Evolutionary conservation across 1,140 invertebrate genomes (phyloP), one percentile per base, ranked within the genome.

Genomic region (Papilio helenus): DNA sequence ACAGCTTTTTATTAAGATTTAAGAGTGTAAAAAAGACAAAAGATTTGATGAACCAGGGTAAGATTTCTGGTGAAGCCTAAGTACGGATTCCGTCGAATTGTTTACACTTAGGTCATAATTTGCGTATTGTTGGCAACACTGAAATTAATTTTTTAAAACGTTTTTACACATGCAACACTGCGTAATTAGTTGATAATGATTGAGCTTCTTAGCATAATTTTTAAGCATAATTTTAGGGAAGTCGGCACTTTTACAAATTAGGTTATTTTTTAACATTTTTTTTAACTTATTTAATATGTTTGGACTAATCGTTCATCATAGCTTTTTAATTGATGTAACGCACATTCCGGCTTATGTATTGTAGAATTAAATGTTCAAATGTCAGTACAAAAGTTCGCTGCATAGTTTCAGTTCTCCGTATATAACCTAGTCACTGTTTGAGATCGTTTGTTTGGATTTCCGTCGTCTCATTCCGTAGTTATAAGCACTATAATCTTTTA

Each of bases 391-490:
- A 76, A 26, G 55, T 76, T 81, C 76, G 20, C 34, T 39, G 34
- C 79, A 55, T 81, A 29, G 86, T 82, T 73, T 82, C 87, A 88
- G 76, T 82, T 86, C 55, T 84, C 61, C 61, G 61, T 34, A 89
- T 84, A 83, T 90, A 92, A 87, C 88, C 92, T 93, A 93, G 92
- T 93, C 92, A 93, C 87, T 83, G 79, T 72, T 83, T 81, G 84
- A 34, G 49, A 85, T 87, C 82, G 85, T 82, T 82, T 85, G 83
- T 82, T 87, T 83, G 86, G 84, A 81, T 82, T 87, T 79, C 77
- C 72, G 79, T 68, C 82, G 77, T 87, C 80, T 86, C 85, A 84
- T 87, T 76, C 49, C 55, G n/a, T 88, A 88, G 79, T 82, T 81
- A 34, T 83, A 88, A 76, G 87, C 87, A 86, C 84, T 90, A 91